These are phyloP conservation scores for Listrodromus nycthemerus DNA, from an alignment of 2,888 invertebrate species.

Conservation along the genomic window DNA sequence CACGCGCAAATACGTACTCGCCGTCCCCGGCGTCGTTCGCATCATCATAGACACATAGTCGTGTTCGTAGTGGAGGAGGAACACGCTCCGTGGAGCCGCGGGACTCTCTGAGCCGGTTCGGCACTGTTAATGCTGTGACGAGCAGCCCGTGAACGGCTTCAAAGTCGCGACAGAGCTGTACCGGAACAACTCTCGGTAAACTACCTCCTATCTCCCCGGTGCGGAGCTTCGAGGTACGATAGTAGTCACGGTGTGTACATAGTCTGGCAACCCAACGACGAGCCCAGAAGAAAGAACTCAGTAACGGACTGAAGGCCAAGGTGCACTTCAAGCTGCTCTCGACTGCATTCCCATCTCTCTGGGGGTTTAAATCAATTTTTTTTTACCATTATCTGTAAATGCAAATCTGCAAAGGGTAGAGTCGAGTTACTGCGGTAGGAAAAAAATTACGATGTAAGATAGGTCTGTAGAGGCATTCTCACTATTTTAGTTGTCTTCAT, in stretches of 20 bases:
- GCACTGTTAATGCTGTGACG: conserved; percentile 64
- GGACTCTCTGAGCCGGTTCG: conserved; percentile 67
- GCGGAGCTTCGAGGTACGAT: neutral
- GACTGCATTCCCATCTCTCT: neutral
- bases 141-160: conserved; percentile 67
- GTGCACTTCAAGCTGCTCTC: neutral
- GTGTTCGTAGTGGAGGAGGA: conserved; percentile 6
- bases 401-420: no score
- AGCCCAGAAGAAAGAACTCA: conserved; percentile 5
- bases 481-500: neutral
- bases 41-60: conserved; percentile 9
- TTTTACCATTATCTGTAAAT: neutral
- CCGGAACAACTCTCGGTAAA: conserved; percentile 58
- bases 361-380: neutral
- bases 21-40: conserved; percentile 24
- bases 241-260: conserved; percentile 34
- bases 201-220: neutral
- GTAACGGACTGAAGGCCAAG: neutral
- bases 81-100: conserved; percentile 23
- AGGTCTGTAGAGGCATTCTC: neutral
- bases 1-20: conserved; percentile 59
- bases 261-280: neutral
- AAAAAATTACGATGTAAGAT: no score
- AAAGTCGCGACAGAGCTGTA: conserved; percentile 62
- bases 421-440: no score